A percentile compares a stretch with the other conserved stretches of the same genome.
Conservation (phyloP, 2,888 invertebrate genomes). For the Epicampocera succincta region DNA sequence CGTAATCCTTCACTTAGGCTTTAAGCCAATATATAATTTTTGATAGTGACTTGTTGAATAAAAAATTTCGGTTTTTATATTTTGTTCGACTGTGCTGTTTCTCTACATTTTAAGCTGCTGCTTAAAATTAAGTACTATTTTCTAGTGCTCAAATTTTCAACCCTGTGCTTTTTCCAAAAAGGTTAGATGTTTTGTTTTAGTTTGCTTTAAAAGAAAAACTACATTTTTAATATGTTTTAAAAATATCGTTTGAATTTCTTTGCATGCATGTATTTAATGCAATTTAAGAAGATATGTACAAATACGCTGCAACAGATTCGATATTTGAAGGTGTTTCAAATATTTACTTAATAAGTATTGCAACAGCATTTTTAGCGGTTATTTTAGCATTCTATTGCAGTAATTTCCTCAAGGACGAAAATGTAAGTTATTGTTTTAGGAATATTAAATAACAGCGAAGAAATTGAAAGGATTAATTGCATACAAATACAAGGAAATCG, state of each 20-base stretch:
- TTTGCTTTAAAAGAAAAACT: slow-evolving; percentile 20
- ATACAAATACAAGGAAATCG: slow-evolving; percentile 50
- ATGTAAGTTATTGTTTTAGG: slow-evolving; percentile 47
- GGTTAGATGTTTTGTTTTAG: not conserved
- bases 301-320: slow-evolving; percentile 57
- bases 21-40: too few species aligned
- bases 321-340: slow-evolving; percentile 71
- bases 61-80: too few species aligned
- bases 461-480: slow-evolving; percentile 4
- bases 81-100: too few species aligned
- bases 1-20: too few species aligned
- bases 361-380: slow-evolving; percentile 72
- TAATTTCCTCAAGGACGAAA: slow-evolving; percentile 71
- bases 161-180: not conserved
- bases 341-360: slow-evolving; percentile 72
- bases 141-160: slow-evolving; percentile 12
- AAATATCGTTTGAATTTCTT: too few species aligned
- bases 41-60: too few species aligned
- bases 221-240: too few species aligned
- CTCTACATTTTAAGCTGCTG: not conserved
- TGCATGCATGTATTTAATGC: too few species aligned
- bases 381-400: slow-evolving; percentile 72
- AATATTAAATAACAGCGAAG: not conserved
- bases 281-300: slow-evolving; percentile 60
- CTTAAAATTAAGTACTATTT: not conserved